Evolutionary conservation across 37 sponge, comb jelly and placozoan genomes (phyloP).

Genomic region (Dysidea cf. avara): DNA sequence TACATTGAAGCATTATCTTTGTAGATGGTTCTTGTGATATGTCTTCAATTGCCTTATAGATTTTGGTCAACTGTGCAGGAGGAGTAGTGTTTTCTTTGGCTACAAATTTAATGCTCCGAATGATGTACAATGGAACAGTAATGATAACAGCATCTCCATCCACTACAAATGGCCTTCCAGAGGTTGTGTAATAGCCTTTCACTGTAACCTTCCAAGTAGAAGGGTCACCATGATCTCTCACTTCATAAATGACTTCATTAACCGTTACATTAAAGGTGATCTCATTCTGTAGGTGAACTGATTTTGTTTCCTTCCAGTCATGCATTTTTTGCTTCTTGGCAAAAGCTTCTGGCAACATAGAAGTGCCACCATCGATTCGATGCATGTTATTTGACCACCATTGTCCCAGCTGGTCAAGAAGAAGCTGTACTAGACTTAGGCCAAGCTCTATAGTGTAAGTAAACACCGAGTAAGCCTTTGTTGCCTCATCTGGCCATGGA

Average conservation of each 20-base stretch:
- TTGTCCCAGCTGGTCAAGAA: conserved; percentile 39
- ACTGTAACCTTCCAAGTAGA: too few species aligned
- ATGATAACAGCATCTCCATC: conserved; percentile 51
- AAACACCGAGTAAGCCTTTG: conserved; percentile 23
- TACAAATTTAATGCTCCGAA: conserved; percentile 22
- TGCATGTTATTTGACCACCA: conserved; percentile 50
- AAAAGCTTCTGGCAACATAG: conserved; percentile 42
- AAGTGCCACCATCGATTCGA: too few species aligned
- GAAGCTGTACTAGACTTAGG: conserved; percentile 17
- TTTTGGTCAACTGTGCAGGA: not conserved
- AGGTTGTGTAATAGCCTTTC: too few species aligned
- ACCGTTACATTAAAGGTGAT: conserved; percentile 11
- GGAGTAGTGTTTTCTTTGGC: conserved; percentile 1
- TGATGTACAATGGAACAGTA: conserved; percentile 45
- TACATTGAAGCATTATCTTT: conserved; percentile 55
- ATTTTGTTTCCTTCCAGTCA: not conserved
- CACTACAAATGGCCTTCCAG: too few species aligned
- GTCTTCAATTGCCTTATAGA: conserved; percentile 24
- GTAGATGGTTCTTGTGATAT: conserved; percentile 45
- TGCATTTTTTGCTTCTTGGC: not conserved
- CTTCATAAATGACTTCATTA: conserved; percentile 1
- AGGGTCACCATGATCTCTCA: too few species aligned
- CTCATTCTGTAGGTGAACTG: not conserved
- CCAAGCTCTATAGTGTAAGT: conserved; percentile 42
- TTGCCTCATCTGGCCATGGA: conserved; percentile 62